A percentile compares a stretch with the other conserved stretches of the same genome.
phyloP scores from a whole-genome alignment of 1,140 invertebrate genomes.

The Dreissena rostriformis region DNA sequence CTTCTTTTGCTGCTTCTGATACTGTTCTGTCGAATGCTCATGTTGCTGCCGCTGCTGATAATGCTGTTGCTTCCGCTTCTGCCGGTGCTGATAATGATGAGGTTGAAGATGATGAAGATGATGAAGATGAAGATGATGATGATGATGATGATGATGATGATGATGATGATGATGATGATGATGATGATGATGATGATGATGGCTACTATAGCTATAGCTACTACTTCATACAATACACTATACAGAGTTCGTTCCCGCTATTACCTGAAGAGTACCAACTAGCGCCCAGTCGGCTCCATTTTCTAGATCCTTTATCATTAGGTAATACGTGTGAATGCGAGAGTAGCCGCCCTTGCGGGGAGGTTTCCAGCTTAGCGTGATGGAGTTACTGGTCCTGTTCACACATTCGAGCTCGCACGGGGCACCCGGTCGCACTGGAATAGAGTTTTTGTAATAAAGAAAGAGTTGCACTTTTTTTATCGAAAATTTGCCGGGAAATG shows the following conservation, averaged over 20 bases:
- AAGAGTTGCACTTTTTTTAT: too few species aligned
- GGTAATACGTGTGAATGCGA: conserved; percentile 25
- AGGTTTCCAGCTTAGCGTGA: conserved; percentile 44
- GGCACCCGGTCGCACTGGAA: conserved; percentile 26
- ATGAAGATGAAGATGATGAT: background rate
- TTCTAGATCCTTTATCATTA: conserved; percentile 30
- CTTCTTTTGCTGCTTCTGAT: too few species aligned
- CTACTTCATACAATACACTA: too few species aligned
- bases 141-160: background rate
- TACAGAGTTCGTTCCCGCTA: too few species aligned
- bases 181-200: background rate
- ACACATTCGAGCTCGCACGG: conserved; percentile 25
- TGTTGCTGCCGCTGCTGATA: too few species aligned
- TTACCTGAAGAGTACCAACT: conserved; percentile 1
- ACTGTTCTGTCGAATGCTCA: too few species aligned
- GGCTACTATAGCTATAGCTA: too few species aligned
- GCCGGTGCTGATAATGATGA: too few species aligned
- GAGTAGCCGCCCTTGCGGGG: conserved; percentile 22
- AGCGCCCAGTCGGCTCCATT: conserved; percentile 10
- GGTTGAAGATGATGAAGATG: too few species aligned
- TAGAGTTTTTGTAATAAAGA: background rate
- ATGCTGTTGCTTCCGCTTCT: too few species aligned
- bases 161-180: background rate
- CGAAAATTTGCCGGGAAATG: too few species aligned
- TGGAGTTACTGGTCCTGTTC: conserved; percentile 12